phyloP scores from a whole-genome alignment of 1,140 invertebrate species.

The Meloidogyne hapla region DNA sequence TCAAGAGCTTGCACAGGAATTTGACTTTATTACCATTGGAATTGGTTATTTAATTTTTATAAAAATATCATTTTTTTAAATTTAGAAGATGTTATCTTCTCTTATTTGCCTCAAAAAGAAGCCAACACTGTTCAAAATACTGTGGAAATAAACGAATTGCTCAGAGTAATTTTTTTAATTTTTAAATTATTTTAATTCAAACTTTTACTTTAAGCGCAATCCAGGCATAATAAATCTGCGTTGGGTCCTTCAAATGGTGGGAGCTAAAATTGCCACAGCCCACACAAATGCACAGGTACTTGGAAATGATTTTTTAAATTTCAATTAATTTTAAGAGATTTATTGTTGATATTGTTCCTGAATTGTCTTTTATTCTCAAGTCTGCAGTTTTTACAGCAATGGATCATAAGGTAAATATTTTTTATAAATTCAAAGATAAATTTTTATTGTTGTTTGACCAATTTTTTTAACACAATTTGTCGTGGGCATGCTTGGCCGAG shows the following conservation, averaged over 20 bases:
- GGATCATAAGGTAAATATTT: not conserved
- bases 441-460: too few species aligned
- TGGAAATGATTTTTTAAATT: not conserved
- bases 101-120: conserved; percentile 57
- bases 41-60: conserved; percentile 33
- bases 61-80: not conserved
- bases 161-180: conserved; percentile 42
- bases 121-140: conserved; percentile 54
- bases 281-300: not conserved
- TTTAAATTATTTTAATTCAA: not conserved
- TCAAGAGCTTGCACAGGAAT: conserved; percentile 57
- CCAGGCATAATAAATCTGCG: conserved; percentile 47
- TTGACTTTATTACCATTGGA: conserved; percentile 55
- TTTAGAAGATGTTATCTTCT: conserved; percentile 51
- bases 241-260: conserved; percentile 56
- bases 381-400: conserved; percentile 39
- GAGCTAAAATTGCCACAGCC: conserved; percentile 51
- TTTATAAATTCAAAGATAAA: conserved; percentile 23
- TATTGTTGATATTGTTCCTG: conserved; percentile 57
- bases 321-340: conserved; percentile 39
- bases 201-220: conserved; percentile 53
- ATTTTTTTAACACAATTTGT: too few species aligned
- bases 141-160: conserved; percentile 54
- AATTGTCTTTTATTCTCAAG: conserved; percentile 46
- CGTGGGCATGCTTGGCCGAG: not conserved